Percentiles rank a stretch among this genome's conserved stretches.
phyloP scores from a whole-genome alignment of 2,113 vertebrate genomes.

The Cettia cetti region DNA sequence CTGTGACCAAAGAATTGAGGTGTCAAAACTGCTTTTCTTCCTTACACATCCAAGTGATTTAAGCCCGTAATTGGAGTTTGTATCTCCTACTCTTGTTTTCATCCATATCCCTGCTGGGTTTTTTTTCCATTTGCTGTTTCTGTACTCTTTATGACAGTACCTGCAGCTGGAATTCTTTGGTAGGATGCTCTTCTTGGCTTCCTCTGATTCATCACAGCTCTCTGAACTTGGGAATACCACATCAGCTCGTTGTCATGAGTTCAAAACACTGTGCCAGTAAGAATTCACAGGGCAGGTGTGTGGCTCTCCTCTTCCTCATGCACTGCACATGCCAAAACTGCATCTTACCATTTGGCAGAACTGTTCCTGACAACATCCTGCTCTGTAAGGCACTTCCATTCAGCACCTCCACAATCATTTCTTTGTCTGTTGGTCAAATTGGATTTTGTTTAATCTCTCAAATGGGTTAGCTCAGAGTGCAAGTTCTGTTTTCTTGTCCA shows the following conservation, averaged over 20 bases:
- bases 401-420: not conserved
- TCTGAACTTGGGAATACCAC: not conserved
- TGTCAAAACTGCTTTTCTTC: not conserved
- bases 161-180: not conserved
- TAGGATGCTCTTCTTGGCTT: not conserved
- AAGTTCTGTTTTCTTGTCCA: not conserved
- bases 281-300: not conserved
- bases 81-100: not conserved
- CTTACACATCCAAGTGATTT: not conserved
- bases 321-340: fast-evolving
- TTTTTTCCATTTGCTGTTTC: not conserved
- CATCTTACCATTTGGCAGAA: not conserved
- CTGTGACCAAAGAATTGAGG: not conserved
- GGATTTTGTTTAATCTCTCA: not conserved
- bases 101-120: not conserved
- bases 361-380: not conserved
- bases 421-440: not conserved
- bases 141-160: not conserved
- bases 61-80: not conserved
- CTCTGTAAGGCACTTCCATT: not conserved
- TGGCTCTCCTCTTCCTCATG: not conserved
- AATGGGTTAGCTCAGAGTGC: not conserved
- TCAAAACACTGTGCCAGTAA: not conserved
- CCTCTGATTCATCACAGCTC: not conserved
- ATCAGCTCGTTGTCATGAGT: not conserved